Base-by-base conservation (phyloP, 1,140 invertebrate species). In the Apocrypta bakeri region DNA sequence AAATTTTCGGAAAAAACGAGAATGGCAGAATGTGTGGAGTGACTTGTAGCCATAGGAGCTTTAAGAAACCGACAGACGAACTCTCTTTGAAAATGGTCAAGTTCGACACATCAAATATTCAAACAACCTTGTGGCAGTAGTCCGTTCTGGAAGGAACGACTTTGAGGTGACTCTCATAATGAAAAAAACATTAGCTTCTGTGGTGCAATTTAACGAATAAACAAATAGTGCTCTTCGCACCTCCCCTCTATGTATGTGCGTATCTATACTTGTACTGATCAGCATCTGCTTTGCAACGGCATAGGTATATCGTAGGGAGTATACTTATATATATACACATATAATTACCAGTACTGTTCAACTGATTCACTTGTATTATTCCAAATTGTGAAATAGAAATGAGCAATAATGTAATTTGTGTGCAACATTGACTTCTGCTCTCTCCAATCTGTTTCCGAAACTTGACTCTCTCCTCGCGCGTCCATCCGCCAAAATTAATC, bases 21-120 rank as follows among this genome's bases (percentile, higher is more conserved):
- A n/a, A n/a, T n/a, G n/a, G n/a, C n/a, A n/a, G n/a, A n/a, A n/a
- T n/a, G n/a, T n/a, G n/a, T n/a, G n/a, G n/a, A n/a, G n/a, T n/a
- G n/a, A n/a, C n/a, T n/a, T n/a, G n/a, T n/a, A n/a, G 12, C 42
- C 21, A 21, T 63, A 63, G 73, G 21, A n/a, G 48, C 48, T 56
- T 56, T 56, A 0, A 56, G 21, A 21, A 56, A n/a, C 48, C 48
- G 48, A 56, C n/a, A 56, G 63, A 37, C 8, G 31, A n/a, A 24
- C 40, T 71, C 33, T 27, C 42, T 56, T 21, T 24, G 61, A 37
- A 29, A 80, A 73, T 80, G 17, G 48, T 14, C 42, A 40, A 80
- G 72, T 64, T 31, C 64, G 33, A 37, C 63, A 33, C 27, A 80
- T 80, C n/a, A 73, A 63, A 81, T 81, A 81, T 81, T 81, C 72